phyloP scores from a whole-genome alignment of 2,113 vertebrate genomes.

The Cygnus atratus region DNA sequence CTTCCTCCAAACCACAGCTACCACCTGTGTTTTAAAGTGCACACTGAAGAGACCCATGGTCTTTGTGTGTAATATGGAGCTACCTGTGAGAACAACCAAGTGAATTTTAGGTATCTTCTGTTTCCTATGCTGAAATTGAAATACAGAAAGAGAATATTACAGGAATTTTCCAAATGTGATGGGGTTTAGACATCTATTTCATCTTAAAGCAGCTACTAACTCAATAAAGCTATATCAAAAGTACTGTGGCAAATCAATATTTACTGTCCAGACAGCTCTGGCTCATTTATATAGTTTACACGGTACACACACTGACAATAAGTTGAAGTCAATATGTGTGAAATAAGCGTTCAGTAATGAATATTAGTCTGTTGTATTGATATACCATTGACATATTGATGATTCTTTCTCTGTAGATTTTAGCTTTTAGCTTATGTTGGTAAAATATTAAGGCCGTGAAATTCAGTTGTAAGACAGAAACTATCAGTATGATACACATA shows the following conservation, averaged over 20 bases:
- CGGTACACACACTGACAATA: neutral
- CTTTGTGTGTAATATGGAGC: neutral
- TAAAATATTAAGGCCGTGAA: neutral
- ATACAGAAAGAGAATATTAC: neutral
- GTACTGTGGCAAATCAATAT: slow-evolving; percentile 59
- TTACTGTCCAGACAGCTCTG: slow-evolving; percentile 33
- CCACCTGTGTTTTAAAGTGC: neutral
- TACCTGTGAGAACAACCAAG: neutral
- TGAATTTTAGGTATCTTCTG: neutral
- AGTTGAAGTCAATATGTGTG: neutral
- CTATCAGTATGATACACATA: neutral
- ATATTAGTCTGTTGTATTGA: neutral
- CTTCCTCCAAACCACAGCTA: neutral
- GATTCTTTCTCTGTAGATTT: neutral
- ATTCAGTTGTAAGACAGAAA: neutral
- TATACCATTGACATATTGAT: neutral
- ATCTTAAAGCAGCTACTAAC: slow-evolving; percentile 56
- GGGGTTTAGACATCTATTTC: slow-evolving; percentile 21
- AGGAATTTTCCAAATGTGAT: slow-evolving; percentile 31
- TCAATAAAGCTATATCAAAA: slow-evolving; percentile 54
- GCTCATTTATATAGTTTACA: neutral
- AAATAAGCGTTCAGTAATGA: slow-evolving; percentile 37
- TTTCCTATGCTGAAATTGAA: slow-evolving; percentile 6
- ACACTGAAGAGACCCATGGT: neutral
- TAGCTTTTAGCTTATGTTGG: neutral